Conservation (phyloP, 2,797 vertebrate species). For the Cossypha caffra region DNA sequence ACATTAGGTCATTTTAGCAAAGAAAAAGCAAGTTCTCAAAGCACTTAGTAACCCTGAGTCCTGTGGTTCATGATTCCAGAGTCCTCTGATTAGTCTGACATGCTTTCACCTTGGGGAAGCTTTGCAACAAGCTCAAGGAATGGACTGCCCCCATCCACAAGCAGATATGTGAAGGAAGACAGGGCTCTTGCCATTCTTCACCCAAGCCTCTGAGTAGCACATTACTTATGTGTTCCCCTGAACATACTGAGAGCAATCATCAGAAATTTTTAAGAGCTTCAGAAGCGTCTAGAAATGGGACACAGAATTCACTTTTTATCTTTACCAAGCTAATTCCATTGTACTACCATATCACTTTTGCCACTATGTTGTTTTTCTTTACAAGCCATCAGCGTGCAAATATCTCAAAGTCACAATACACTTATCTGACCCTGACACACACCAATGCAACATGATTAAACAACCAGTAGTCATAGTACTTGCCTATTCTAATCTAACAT, state of each 20-base stretch:
- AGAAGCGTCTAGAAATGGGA: not conserved
- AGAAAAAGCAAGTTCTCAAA: not conserved
- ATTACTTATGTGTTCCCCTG: not conserved
- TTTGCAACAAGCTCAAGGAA: not conserved
- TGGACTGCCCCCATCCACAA: accelerated
- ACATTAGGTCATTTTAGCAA: not conserved
- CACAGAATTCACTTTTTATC: not conserved
- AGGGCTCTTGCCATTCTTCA: not conserved
- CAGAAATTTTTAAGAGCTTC: not conserved
- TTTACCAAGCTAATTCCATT: not conserved
- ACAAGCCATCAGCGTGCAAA: not conserved
- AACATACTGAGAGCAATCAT: not conserved
- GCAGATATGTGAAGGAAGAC: not conserved
- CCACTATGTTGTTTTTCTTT: not conserved
- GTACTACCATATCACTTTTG: not conserved
- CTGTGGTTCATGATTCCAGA: not conserved
- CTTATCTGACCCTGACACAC: not conserved
- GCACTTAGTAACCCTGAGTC: not conserved
- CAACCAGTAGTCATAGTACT: not conserved
- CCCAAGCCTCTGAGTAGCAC: not conserved
- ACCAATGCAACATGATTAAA: not conserved
- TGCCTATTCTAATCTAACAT: not conserved
- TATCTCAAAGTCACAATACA: not conserved
- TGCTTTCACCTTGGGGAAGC: accelerated
- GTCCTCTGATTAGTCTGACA: not conserved